Percentiles rank a stretch among this genome's conserved stretches.
These are phyloP conservation scores for Rhynchopsitta pachyrhyncha DNA, from an alignment of 2,113 vertebrate species.

Conservation along the genomic window DNA sequence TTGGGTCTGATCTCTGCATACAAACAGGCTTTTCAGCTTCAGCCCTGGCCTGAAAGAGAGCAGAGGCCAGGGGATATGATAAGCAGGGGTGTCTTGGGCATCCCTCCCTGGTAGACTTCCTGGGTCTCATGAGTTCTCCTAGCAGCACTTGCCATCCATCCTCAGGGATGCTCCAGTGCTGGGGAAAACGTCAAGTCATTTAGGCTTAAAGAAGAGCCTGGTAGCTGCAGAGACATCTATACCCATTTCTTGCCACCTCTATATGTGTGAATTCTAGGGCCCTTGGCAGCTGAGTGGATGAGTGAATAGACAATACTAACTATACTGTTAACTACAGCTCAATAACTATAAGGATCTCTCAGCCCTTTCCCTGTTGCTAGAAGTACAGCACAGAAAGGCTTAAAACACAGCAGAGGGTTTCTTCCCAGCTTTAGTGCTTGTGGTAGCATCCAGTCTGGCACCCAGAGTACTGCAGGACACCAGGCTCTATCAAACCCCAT, in stretches of 20 bases:
- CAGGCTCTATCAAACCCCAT: background rate
- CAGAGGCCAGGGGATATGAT: background rate
- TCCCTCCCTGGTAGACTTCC: background rate
- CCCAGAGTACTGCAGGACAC: background rate
- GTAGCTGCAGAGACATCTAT: background rate
- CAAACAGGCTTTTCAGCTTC: background rate
- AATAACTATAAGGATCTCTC: background rate
- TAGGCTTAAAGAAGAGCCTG: background rate
- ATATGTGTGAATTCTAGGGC: background rate
- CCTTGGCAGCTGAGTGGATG: background rate
- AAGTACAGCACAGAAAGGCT: background rate
- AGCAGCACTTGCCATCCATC: background rate
- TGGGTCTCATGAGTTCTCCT: background rate
- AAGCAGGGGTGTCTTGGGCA: background rate
- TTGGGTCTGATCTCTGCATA: background rate
- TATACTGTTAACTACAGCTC: background rate
- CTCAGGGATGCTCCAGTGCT: background rate
- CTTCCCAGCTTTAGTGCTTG: background rate
- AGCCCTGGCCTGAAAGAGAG: background rate
- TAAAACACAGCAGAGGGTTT: background rate
- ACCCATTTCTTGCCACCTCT: background rate
- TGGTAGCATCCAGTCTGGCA: background rate
- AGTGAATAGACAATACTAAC: background rate
- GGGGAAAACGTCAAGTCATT: background rate
- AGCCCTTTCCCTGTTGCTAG: conserved; percentile 25